phyloP scores from a whole-genome alignment of 2,113 vertebrate species.

The Thunnus thynnus region DNA sequence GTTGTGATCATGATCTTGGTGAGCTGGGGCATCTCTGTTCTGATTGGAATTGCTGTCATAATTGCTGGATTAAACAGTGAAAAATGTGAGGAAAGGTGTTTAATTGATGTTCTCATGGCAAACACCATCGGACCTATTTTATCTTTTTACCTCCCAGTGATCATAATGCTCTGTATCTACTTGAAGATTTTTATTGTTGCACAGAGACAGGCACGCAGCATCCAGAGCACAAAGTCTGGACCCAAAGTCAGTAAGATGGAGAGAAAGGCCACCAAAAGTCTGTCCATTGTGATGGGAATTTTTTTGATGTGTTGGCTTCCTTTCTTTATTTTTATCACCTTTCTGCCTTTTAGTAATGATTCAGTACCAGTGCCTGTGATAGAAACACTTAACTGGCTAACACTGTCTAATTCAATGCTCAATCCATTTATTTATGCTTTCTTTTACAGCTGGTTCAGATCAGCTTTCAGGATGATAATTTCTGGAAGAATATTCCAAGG shows the following conservation, averaged over 20 bases:
- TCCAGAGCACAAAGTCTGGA: conserved; percentile 12
- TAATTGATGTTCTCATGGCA: not conserved
- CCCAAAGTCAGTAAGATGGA: conserved; percentile 26
- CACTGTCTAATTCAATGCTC: conserved; percentile 61
- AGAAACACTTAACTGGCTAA: conserved; percentile 40
- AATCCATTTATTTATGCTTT: conserved; percentile 65
- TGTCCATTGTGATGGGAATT: conserved; percentile 41
- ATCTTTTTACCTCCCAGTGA: conserved; percentile 32
- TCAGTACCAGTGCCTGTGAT: no score
- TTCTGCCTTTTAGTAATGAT: not conserved
- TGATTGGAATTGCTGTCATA: conserved; percentile 81
- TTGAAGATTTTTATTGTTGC: conserved; percentile 47
- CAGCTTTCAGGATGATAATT: conserved; percentile 44
- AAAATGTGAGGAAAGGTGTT: conserved; percentile 2
- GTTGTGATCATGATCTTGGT: conserved; percentile 82
- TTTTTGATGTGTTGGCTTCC: conserved; percentile 42
- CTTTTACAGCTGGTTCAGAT: conserved; percentile 64
- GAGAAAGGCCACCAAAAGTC: conserved; percentile 1
- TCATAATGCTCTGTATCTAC: conserved; percentile 7
- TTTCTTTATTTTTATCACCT: conserved; percentile 17
- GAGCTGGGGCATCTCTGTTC: conserved; percentile 85
- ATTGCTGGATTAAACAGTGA: not conserved
- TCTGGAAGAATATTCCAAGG: conserved; percentile 43
- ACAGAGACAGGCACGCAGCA: conserved; percentile 38
- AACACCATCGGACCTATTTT: conserved; percentile 22